A percentile compares a stretch with the other conserved stretches of the same genome.
Evolutionary conservation across 2,113 vertebrate species (phyloP).

Genomic region (Sitta europaea): DNA sequence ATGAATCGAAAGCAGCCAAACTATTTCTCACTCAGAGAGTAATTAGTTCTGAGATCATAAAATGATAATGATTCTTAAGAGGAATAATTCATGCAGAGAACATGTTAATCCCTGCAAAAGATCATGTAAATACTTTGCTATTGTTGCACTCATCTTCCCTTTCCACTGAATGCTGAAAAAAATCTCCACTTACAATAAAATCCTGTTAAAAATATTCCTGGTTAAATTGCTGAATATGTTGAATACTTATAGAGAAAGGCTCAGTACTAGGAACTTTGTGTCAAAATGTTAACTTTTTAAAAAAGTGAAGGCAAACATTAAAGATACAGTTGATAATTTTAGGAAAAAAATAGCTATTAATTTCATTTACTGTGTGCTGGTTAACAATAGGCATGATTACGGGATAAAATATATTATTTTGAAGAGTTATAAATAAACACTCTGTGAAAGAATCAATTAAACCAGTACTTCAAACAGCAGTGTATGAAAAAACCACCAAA

Average conservation of each 20-base stretch:
- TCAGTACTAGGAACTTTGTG: background rate
- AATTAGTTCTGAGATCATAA: constrained; percentile 26
- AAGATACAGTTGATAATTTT: background rate
- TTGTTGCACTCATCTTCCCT: background rate
- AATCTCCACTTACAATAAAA: background rate
- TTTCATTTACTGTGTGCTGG: background rate
- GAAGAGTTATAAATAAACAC: background rate
- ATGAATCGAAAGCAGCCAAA: background rate
- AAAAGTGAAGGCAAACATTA: background rate
- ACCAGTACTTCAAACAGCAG: background rate
- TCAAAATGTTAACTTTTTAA: background rate
- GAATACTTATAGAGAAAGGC: background rate
- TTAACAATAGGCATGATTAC: background rate
- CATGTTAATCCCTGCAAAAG: background rate
- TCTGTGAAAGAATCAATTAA: background rate
- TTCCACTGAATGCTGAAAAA: background rate
- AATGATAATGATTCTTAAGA: constrained; percentile 9
- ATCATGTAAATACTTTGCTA: background rate
- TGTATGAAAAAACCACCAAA: background rate
- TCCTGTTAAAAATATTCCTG: background rate
- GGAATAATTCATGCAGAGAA: constrained; percentile 37
- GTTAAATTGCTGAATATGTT: background rate
- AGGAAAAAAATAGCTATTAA: background rate
- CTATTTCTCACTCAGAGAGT: background rate
- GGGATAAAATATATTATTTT: background rate